Evolutionary conservation across 2,113 vertebrate species (phyloP).

Genomic region (Asarcornis scutulata): DNA sequence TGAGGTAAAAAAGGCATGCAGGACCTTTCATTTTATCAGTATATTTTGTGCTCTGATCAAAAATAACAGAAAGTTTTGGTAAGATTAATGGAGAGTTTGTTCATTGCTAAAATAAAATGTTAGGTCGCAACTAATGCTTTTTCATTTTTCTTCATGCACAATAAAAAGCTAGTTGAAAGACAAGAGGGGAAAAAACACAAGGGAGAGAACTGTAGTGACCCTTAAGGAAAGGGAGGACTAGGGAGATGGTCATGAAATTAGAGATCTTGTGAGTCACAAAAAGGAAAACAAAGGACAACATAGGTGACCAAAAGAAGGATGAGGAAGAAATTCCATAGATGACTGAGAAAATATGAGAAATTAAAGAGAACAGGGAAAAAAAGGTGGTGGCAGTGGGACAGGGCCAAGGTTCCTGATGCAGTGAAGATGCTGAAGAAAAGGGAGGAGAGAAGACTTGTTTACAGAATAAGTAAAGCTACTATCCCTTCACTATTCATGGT

Average conservation of each 20-base stretch:
- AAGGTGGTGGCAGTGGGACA: not conserved
- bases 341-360: not conserved
- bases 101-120: not conserved
- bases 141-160: not conserved
- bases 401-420: not conserved
- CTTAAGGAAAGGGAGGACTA: not conserved
- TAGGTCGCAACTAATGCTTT: not conserved
- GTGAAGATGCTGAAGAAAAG: not conserved
- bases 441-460: not conserved
- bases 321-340: not conserved
- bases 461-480: not conserved
- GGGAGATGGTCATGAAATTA: not conserved
- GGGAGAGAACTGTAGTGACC: not conserved
- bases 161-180: not conserved
- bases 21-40: not conserved
- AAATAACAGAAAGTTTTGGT: not conserved
- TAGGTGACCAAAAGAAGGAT: not conserved
- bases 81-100: not conserved
- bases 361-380: not conserved
- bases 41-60: not conserved
- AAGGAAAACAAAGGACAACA: not conserved
- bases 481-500: not conserved
- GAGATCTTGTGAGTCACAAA: not conserved
- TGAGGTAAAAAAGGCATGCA: too few species aligned
- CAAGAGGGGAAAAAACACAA: not conserved